Percentiles rank a stretch among this genome's conserved stretches.
These are phyloP conservation scores for Carassius carassius DNA, from an alignment of 2,113 vertebrate species.

Conservation along the genomic window DNA sequence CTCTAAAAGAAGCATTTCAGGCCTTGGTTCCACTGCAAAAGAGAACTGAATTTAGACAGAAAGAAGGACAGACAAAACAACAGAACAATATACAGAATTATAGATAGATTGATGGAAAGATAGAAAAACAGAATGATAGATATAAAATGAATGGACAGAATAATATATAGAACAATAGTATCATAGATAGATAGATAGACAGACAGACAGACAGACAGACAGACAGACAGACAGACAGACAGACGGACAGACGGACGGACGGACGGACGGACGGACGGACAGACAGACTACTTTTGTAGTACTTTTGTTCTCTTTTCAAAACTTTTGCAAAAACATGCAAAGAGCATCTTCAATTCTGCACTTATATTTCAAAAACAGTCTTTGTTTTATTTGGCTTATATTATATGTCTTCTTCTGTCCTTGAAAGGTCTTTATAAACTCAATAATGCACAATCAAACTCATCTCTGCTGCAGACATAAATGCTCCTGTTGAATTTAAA, in stretches of 20 bases:
- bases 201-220: too few relatives aligned
- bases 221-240: too few relatives aligned
- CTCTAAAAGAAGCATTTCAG: constrained; percentile 1
- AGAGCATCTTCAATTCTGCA: neutral
- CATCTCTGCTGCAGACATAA: neutral
- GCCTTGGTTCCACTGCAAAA: neutral
- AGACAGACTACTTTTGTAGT: too few relatives aligned
- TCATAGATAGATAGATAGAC: neutral
- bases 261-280: too few relatives aligned
- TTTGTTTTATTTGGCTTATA: constrained; percentile 15
- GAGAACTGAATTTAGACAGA: neutral
- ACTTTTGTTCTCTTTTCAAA: too few relatives aligned
- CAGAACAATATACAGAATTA: too few relatives aligned
- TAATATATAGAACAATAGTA: too few relatives aligned
- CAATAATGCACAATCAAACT: constrained; percentile 4
- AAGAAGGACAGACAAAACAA: neutral
- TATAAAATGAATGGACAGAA: too few relatives aligned
- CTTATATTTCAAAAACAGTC: neutral
- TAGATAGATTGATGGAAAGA: too few relatives aligned
- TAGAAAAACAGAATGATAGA: neutral
- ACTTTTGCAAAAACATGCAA: too few relatives aligned
- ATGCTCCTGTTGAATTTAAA: too few relatives aligned
- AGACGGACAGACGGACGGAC: too few relatives aligned
- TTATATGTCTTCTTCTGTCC: constrained; percentile 23
- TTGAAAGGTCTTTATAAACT: constrained; percentile 30